phyloP scores from a whole-genome alignment of 2,888 invertebrate species.

The Stenolophus ochropezus region DNA sequence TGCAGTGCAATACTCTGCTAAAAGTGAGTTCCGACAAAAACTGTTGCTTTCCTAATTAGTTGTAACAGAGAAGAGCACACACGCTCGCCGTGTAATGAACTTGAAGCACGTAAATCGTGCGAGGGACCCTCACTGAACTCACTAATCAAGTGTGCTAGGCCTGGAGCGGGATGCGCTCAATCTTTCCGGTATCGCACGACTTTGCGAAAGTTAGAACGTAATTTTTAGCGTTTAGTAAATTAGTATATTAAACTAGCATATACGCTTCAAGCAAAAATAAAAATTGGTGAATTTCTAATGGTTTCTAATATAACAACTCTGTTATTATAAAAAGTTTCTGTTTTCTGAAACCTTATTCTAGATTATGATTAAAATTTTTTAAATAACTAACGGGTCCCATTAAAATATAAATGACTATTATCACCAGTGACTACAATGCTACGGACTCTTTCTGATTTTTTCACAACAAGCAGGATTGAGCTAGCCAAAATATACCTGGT shows the following conservation, averaged over 20 bases:
- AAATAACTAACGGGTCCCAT: too few relatives aligned
- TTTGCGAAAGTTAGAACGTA: background rate
- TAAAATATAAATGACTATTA: too few relatives aligned
- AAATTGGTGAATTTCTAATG: background rate
- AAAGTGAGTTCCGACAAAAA: constrained; percentile 6
- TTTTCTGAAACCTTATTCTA: too few relatives aligned
- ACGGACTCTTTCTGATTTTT: too few relatives aligned
- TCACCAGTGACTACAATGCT: too few relatives aligned
- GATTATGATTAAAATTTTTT: too few relatives aligned
- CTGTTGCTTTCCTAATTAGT: background rate
- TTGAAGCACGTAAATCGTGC: constrained; percentile 41
- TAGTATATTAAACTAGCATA: background rate
- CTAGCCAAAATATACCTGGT: too few relatives aligned
- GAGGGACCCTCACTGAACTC: constrained; percentile 8
- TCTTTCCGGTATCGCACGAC: background rate
- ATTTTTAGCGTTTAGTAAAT: background rate
- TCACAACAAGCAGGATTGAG: too few relatives aligned
- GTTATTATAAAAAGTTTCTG: too few relatives aligned
- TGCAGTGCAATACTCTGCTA: background rate
- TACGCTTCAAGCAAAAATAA: background rate
- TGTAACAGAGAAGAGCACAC: background rate
- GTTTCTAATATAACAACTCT: background rate
- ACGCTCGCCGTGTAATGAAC: constrained; percentile 3
- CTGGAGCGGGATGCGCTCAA: background rate
- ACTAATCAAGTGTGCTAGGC: constrained; percentile 25